Evolutionary conservation across 2,888 invertebrate species (phyloP), one percentile per base, ranked within the genome.

Genomic region (Gasteruption jaculator): DNA sequence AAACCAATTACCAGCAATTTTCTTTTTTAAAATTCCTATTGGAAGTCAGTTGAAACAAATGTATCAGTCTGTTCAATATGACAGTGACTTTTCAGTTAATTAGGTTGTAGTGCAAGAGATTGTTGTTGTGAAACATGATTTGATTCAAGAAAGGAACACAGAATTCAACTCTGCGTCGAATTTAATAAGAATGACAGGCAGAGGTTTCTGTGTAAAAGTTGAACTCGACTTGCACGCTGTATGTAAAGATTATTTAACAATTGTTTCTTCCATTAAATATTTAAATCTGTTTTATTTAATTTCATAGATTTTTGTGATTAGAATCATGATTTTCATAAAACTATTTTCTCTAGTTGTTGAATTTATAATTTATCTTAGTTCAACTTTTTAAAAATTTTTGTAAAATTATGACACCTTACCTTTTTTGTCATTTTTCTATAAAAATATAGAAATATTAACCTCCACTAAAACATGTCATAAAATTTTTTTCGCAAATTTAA

Each of bases 161-260:
- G n/a, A n/a, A n/a, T n/a, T n/a, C n/a, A n/a, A n/a, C n/a, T n/a
- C n/a, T n/a, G n/a, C n/a, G n/a, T n/a, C n/a, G n/a, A n/a, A n/a
- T n/a, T n/a, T n/a, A 22, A 26, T 16, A 38, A 53, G 39, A 26
- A 69, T 69, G 69, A 53, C 63, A 50, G 61, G 60, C 48, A 61
- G 59, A 51, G 68, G 68, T 40, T 71, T 69, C 50, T 58, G 56
- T 35, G 61, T 71, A 15, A 65, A 59, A 44, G 51, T 69, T 39
- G 61, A 61, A 29, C 46, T 71, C 21, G 63, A 71, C 37, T 42
- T 71, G 37, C 67, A 70, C 42, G 68, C 68, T 38, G 70, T 71
- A 56, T 52, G 63, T 62, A 54, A 39, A 39, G 15, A 31, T 20
- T 20, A 25, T 20, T 3, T 36, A n/a, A 5, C 24, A 14, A 19